Conservation (phyloP, 2,888 invertebrate species). For the Xylota segnis region DNA sequence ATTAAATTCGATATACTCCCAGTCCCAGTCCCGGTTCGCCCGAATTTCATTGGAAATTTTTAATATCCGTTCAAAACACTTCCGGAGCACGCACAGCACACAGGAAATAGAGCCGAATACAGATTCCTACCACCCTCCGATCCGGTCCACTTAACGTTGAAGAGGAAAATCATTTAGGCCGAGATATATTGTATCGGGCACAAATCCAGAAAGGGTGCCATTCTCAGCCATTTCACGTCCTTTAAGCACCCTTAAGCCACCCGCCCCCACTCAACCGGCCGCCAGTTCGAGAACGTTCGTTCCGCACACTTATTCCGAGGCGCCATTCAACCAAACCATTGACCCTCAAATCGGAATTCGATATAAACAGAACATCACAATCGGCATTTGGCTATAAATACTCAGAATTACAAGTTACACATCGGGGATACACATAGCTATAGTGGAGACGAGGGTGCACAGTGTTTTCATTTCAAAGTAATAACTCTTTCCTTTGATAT, state of each 20-base stretch:
- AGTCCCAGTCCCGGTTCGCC: slow-evolving; percentile 72
- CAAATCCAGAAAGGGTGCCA: slow-evolving; percentile 26
- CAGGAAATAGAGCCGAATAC: slow-evolving; percentile 12
- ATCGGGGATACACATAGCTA: neutral
- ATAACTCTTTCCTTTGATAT: slow-evolving; percentile 38
- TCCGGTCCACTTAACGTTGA: slow-evolving; percentile 26
- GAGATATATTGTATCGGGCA: slow-evolving; percentile 32
- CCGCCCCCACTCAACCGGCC: too few species aligned
- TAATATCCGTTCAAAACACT: slow-evolving; percentile 34
- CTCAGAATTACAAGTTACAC: slow-evolving; percentile 27
- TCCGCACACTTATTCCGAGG: slow-evolving; percentile 20
- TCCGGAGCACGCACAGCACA: slow-evolving; percentile 24
- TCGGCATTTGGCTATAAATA: slow-evolving; percentile 52
- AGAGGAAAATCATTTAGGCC: slow-evolving; percentile 16
- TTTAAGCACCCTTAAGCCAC: slow-evolving; percentile 16
- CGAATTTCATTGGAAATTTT: slow-evolving; percentile 34
- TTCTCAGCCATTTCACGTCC: slow-evolving; percentile 29
- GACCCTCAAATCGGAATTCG: slow-evolving; percentile 41
- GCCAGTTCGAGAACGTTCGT: slow-evolving; percentile 5
- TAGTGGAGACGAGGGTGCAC: neutral
- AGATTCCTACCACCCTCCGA: neutral
- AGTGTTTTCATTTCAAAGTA: slow-evolving; percentile 11
- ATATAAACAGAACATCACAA: slow-evolving; percentile 45
- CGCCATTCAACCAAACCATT: slow-evolving; percentile 43
- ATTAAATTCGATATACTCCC: slow-evolving; percentile 5